These are phyloP conservation scores for Pelecanoides urinatrix DNA, from an alignment of 2,113 vertebrate genomes.

Conservation along the genomic window DNA sequence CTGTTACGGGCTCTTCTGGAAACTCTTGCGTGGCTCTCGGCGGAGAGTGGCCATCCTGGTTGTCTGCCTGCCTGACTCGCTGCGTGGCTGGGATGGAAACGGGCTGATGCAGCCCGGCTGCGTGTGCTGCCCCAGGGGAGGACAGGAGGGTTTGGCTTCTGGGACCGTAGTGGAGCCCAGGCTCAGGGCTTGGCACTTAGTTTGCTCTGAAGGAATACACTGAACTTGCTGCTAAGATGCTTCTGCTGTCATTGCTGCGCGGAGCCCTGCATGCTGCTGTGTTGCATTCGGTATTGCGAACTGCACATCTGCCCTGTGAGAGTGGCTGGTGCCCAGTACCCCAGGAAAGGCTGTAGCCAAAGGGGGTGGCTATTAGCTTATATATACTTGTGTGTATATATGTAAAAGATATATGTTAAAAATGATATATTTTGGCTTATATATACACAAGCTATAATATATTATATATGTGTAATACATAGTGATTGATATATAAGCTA, in stretches of 20 bases:
- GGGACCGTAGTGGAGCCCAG: fast-evolving
- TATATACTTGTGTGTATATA: neutral
- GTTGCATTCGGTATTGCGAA: fast-evolving
- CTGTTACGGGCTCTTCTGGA: neutral
- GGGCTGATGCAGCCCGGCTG: fast-evolving
- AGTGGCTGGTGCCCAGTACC: neutral
- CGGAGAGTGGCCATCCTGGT: fast-evolving
- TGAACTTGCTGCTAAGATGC: neutral
- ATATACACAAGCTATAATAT: neutral
- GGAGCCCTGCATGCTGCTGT: neutral
- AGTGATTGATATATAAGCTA: neutral
- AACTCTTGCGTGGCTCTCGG: fast-evolving
- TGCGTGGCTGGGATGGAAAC: neutral
- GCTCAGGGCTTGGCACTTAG: neutral
- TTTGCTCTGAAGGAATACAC: neutral
- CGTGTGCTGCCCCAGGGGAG: fast-evolving
- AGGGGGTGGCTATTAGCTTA: neutral
- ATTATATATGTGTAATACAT: neutral
- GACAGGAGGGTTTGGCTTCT: neutral
- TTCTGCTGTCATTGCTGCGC: fast-evolving
- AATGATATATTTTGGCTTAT: neutral
- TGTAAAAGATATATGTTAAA: neutral
- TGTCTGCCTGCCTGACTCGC: neutral
- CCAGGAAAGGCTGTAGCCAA: neutral
- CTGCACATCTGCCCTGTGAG: neutral